Evolutionary conservation across 2,797 vertebrate species (phyloP).

Genomic region (Euphonia xanthogaster): DNA sequence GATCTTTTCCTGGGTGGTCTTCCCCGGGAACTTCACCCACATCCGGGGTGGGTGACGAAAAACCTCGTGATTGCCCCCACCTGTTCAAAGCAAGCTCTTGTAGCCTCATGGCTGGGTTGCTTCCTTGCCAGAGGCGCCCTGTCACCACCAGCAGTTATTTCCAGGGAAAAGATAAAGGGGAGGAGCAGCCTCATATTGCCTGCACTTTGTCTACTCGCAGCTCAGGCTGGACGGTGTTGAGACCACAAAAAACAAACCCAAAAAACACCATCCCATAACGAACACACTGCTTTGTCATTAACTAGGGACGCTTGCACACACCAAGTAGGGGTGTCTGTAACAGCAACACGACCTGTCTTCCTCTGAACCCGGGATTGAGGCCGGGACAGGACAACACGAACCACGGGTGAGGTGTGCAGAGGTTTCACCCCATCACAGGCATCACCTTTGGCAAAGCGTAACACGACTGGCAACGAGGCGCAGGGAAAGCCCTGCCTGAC

Average conservation of each 20-base stretch:
- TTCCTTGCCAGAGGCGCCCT: neutral
- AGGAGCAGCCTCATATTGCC: neutral
- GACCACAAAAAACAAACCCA: neutral
- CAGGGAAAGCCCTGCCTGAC: neutral
- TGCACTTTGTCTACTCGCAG: neutral
- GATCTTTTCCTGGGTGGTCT: neutral
- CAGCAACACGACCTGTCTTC: neutral
- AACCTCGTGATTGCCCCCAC: neutral
- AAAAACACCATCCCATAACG: neutral
- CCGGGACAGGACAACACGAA: neutral
- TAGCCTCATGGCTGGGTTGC: neutral
- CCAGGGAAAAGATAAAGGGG: neutral
- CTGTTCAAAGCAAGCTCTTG: neutral
- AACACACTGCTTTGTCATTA: neutral
- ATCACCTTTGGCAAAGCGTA: neutral
- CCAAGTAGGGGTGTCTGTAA: neutral
- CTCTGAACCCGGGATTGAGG: neutral
- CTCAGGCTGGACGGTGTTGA: neutral
- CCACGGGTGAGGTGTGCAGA: fast-evolving
- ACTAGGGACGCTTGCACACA: neutral
- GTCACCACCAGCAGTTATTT: neutral
- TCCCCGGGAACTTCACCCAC: neutral
- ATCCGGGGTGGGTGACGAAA: neutral
- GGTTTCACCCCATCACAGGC: neutral
- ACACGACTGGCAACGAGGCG: fast-evolving